Base-by-base conservation (phyloP, 2,888 invertebrate genomes). In the Noctua janthe region DNA sequence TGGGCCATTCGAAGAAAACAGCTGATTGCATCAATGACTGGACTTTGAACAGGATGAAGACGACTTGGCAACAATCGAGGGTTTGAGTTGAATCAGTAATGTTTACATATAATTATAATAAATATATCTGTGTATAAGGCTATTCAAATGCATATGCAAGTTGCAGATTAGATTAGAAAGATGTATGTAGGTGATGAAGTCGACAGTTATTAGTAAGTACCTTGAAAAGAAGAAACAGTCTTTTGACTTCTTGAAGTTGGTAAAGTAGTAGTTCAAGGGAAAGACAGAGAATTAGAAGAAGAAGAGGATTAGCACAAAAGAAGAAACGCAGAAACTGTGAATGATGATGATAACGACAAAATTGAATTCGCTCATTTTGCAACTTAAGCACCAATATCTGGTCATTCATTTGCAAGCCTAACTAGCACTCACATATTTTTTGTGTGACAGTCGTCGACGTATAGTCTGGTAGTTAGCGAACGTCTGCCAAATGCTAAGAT, bases 401-500 rank as follows among this genome's bases (percentile, higher is more conserved):
- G 20, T 49, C 15, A 51, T 84, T 80, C 0, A 79, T 69, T 83
- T n/a, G 23, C 15, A 71, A 71, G 54, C 20, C 13, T 15, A 39
- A 47, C 13, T 23, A 54, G 47, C 29, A n/a, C 39, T 47, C 15
- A 64, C 54, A 66, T 54, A 64, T 29, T 35, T 54, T 74, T 78
- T 39, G 59, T 51, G 54, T 54, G n/a, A 39, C 59, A 76, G 13
- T 4, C 51, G 62, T 49, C 86, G 84, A 74, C 84, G 47, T 83
- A 75, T n/a, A 59, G 84, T 84, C 87, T 84, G 15, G 69, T 74
- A 47, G 62, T 29, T 59, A 3, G 59, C 29, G 29, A 83, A 29
- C 51, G 49, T 39, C 35, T 84, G 87, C 87, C 87, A 84, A 86
- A 77, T 74, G 62, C 84, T 78, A 84, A 83, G 83, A 86, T 84